Conservation (phyloP, 2,888 invertebrate genomes). For the Arctia plantaginis region DNA sequence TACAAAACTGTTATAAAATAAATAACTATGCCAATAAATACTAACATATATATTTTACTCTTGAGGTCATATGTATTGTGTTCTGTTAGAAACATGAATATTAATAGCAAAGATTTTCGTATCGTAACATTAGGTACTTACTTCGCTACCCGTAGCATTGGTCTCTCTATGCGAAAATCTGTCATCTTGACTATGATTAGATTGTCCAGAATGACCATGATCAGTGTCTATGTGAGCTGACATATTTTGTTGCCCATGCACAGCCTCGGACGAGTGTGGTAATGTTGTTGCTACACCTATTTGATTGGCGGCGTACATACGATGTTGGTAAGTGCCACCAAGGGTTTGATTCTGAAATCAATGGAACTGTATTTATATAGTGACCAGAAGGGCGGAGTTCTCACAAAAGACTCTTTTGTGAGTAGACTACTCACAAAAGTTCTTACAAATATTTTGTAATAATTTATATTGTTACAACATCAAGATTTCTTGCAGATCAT, state of each 20-base stretch:
- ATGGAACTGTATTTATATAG: background rate
- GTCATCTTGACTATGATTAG: slow-evolving; percentile 73
- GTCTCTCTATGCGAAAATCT: slow-evolving; percentile 66
- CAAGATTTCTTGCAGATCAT: background rate
- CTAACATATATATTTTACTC: too few relatives aligned
- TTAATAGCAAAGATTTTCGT: background rate
- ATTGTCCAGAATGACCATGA: slow-evolving; percentile 62
- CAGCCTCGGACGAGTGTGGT: slow-evolving; percentile 70
- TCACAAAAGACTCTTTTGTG: background rate
- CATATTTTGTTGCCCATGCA: slow-evolving; percentile 60
- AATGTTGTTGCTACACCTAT: slow-evolving; percentile 83
- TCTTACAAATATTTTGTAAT: background rate
- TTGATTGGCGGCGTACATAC: slow-evolving; percentile 81
- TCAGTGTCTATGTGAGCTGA: slow-evolving; percentile 63
- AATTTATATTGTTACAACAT: background rate
- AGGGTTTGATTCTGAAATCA: slow-evolving; percentile 68
- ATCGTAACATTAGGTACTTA: slow-evolving; percentile 33
- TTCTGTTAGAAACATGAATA: too few relatives aligned
- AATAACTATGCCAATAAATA: too few relatives aligned
- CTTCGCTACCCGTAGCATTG: slow-evolving; percentile 67
- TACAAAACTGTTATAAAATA: too few relatives aligned
- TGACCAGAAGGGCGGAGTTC: background rate
- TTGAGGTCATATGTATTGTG: too few relatives aligned
- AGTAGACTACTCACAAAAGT: background rate
- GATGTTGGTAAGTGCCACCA: slow-evolving; percentile 70